These are phyloP conservation scores for Agonopterix arenella DNA, from an alignment of 2,888 invertebrate genomes.

Conservation along the genomic window DNA sequence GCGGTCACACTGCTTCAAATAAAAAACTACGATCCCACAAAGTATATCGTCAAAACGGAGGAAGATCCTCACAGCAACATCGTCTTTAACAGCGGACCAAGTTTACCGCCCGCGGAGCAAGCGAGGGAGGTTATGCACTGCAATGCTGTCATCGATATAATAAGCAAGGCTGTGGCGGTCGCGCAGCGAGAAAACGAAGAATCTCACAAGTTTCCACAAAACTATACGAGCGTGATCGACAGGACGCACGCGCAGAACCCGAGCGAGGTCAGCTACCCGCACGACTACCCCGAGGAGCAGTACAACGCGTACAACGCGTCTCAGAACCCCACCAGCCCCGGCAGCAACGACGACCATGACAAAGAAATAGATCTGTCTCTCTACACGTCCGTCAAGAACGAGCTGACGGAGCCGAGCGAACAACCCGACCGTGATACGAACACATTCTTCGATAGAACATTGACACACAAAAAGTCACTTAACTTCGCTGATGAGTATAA, in stretches of 20 bases:
- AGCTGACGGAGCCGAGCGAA: conserved; percentile 43
- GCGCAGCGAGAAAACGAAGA: conserved; percentile 71
- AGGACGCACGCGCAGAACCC: conserved; percentile 37
- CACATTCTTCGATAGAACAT: conserved; percentile 37
- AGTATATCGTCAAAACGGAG: conserved; percentile 61
- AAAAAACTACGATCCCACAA: conserved; percentile 70
- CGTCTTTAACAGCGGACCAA: conserved; percentile 76
- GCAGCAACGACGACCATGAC: conserved; percentile 57
- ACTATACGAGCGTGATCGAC: conserved; percentile 51
- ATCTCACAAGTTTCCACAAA: conserved; percentile 50
- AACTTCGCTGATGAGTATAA: conserved; percentile 58
- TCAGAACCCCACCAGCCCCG: conserved; percentile 47
- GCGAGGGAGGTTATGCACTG: conserved; percentile 73
- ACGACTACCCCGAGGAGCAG: conserved; percentile 56
- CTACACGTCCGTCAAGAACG: conserved; percentile 58
- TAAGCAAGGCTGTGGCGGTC: conserved; percentile 71
- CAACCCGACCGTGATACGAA: conserved; percentile 33
- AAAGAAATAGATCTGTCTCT: conserved; percentile 72
- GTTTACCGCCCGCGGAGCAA: conserved; percentile 73
- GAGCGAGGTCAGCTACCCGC: conserved; percentile 36
- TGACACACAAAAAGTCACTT: conserved; percentile 36
- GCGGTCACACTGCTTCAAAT: conserved; percentile 71
- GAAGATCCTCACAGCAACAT: conserved; percentile 64
- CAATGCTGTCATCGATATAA: conserved; percentile 71
- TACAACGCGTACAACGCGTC: conserved; percentile 46